Evolutionary conservation across 2,113 vertebrate genomes (phyloP), one percentile per base, ranked within the genome.

Genomic region (Callaeas wilsoni): DNA sequence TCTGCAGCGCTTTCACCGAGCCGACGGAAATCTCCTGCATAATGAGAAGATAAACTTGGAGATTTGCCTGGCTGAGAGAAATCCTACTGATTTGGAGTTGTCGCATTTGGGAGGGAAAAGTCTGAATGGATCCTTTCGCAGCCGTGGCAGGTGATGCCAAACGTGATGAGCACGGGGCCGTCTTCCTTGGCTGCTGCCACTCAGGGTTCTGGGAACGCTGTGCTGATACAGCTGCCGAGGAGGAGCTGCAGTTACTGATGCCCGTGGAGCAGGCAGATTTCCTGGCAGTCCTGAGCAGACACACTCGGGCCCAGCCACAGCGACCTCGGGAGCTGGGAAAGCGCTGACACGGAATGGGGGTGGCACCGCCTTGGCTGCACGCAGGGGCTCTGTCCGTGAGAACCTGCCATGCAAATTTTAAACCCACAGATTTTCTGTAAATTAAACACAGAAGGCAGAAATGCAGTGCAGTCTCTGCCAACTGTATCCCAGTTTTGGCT

Each of bases 191-290:
- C 59, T 12, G n/a, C 23, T 32, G 57, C 19, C 26, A 1, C 22
- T 9, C 1, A 0, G n/a, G 16, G 9, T 6, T 8, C 4, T 17
- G 4, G 13, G 41, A 22, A 9, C 35, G 5, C 18, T 2, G 3
- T 9, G 46, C 30, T n/a, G 46, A 3, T 4, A 3, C 11, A 14
- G 23, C 53, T 59, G 35, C 27, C 20, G 10, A 16, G 46, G 56
- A 65, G 52, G 37, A 37, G 26, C 0, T 12, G 53, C 19, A 5
- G 1, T 6, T 30, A 11, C 1, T 0, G 1, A 1, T 11, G n/a
- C 4, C 70, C 0, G 0, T 26, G 70, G 35, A 35, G 41, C 22
- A 19, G 27, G 5, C 10, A 4, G 1, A 3, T 27, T 3, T 63
- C 52, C 53, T 23, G 47, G 70, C 37, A 29, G 6, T 3, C 8